Base-by-base conservation (phyloP, 1,140 invertebrate genomes). In the Hypsibius dujardini region DNA sequence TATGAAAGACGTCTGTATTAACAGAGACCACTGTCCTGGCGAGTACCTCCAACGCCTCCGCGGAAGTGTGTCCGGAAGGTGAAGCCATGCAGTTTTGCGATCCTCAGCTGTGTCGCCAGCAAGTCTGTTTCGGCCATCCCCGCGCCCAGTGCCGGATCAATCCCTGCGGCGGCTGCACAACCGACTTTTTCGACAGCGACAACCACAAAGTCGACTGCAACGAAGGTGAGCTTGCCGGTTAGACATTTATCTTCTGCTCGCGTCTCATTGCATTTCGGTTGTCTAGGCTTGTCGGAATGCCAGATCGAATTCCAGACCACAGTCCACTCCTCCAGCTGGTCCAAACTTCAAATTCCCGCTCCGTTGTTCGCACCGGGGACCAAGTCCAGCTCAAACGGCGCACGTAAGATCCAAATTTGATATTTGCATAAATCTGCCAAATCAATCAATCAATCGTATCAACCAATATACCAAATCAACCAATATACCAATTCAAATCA, bases 91-190 rank as follows among this genome's bases (percentile, higher is more conserved):
- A 81, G 69, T 75, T 78, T 47, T 82, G 80, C 74, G 74, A 76
- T 70, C 74, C 75, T 47, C 72, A 75, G 1, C 56, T 81, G 46
- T 81, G 81, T 73, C 74, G 78, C 2, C 73, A 75, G 42, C 76
- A 78, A 72, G 73, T 77, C 40, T 82, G 80, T 72, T 71, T 79
- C 46, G 77, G 77, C 7, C 70, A 80, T 67, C 80, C 80, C 7
- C 72, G 73, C 3, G 79, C 80, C 59, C 75, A 75, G 14, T 81
- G 79, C 70, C 72, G 76, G 7, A 74, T 81, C 59, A 75, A 79
- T 73, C 79, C 79, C 0, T 82, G 80, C 74, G 78, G 77, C 46
- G 77, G 79, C n/a, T 81, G 81, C 72, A 72, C 71, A 2, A 73
- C 73, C 12, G 72, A 75, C 45, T 80, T 79, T 71, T 78, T 75